Conservation (phyloP, 1,140 invertebrate genomes). For the Fopius arisanus region DNA sequence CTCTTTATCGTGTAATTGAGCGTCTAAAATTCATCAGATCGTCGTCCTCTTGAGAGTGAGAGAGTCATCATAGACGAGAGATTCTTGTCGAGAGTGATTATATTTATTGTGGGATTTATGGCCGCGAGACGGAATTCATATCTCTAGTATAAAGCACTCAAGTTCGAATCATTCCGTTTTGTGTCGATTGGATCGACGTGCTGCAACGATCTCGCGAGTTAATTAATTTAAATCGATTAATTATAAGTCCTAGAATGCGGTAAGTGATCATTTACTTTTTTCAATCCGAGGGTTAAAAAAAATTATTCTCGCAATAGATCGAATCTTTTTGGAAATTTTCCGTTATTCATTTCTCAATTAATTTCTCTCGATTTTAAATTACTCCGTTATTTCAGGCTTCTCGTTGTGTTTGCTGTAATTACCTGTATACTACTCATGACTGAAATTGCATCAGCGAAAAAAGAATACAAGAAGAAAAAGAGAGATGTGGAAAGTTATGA, state of each 20-base stretch:
- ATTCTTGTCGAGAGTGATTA: background rate
- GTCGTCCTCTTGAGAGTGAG: no score
- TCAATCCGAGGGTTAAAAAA: no score
- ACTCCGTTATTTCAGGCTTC: background rate
- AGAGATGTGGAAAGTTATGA: background rate
- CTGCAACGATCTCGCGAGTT: no score
- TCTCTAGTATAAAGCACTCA: no score
- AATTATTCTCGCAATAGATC: no score
- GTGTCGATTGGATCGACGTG: no score
- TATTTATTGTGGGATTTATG: background rate
- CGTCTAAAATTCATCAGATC: background rate
- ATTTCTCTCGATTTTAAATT: background rate
- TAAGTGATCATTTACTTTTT: background rate
- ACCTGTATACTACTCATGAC: background rate
- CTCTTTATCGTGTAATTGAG: background rate
- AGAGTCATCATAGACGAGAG: no score
- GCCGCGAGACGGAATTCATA: no score
- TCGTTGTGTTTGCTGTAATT: background rate
- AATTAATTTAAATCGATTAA: background rate
- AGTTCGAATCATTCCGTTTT: no score
- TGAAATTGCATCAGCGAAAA: background rate
- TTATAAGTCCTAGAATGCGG: conserved; percentile 11
- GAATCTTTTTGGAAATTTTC: no score
- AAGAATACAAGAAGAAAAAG: conserved; percentile 1
- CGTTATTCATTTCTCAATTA: background rate